phyloP scores from a whole-genome alignment of 1,140 invertebrate species.

The Pseudomyrmex gracilis region DNA sequence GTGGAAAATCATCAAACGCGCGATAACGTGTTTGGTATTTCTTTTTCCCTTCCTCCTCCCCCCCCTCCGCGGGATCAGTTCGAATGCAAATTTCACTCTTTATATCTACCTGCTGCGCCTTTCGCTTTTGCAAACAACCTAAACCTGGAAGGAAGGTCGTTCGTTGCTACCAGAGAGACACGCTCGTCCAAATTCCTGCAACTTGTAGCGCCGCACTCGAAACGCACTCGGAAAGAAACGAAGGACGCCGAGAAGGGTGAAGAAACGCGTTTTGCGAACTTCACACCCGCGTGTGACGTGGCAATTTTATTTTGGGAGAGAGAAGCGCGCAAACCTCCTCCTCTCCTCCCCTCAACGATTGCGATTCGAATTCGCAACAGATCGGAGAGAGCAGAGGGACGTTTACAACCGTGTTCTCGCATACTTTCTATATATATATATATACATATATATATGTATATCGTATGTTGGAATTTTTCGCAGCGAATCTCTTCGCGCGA shows the following conservation, averaged over 20 bases:
- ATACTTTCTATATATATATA: conserved; percentile 16
- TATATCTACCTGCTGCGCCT: neutral
- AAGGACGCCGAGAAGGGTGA: neutral
- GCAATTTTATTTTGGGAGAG: conserved; percentile 38
- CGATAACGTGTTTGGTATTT: neutral
- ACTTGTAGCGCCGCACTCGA: conserved; percentile 1
- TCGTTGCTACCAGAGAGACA: conserved; percentile 32
- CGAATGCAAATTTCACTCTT: neutral
- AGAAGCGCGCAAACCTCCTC: neutral
- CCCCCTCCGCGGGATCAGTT: neutral
- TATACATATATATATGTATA: too few species aligned
- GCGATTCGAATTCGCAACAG: conserved; percentile 43
- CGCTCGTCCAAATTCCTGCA: conserved; percentile 15
- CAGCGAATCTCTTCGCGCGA: neutral
- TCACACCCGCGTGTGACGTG: conserved; percentile 13
- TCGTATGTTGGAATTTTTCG: conserved; percentile 11
- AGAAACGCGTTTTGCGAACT: neutral
- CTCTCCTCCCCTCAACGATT: too few species aligned
- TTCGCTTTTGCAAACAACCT: conserved; percentile 25
- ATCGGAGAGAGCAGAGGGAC: neutral
- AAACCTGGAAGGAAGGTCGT: conserved; percentile 47
- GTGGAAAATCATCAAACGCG: conserved; percentile 13
- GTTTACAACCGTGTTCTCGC: neutral
- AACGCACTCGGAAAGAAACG: conserved; percentile 4
- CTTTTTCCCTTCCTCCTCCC: neutral